Evolutionary conservation across 2,113 vertebrate species (phyloP).

Genomic region (Chrysemys picta): DNA sequence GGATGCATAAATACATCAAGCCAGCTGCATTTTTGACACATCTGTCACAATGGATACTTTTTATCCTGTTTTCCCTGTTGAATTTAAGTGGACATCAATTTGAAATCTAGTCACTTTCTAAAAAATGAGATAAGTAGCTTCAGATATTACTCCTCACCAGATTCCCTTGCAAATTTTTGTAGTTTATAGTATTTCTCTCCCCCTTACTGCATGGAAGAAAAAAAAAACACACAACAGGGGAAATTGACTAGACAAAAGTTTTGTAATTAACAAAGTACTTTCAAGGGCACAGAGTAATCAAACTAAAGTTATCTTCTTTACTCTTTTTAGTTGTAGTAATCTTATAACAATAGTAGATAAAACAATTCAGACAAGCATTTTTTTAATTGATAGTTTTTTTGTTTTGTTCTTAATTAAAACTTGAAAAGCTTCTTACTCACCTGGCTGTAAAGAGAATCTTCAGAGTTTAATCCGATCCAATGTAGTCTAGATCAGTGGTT

Average conservation of each 20-base stretch:
- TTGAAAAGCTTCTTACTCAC: not conserved
- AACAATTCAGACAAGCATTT: not conserved
- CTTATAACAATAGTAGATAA: too few species aligned
- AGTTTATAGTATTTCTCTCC: not conserved
- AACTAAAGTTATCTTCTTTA: not conserved
- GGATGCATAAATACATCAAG: not conserved
- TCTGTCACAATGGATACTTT: not conserved
- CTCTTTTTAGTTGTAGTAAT: not conserved
- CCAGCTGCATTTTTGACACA: not conserved
- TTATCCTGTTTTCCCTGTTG: not conserved
- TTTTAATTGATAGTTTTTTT: not conserved
- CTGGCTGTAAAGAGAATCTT: not conserved
- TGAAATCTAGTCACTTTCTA: not conserved
- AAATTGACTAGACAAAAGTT: not conserved
- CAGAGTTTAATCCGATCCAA: too few species aligned
- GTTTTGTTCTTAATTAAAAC: not conserved
- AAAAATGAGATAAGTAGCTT: not conserved
- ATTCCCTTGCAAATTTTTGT: not conserved
- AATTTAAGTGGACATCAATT: not conserved
- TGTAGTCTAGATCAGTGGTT: not conserved
- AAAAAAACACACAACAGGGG: not conserved
- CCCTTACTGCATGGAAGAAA: not conserved
- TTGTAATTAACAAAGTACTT: fast-evolving
- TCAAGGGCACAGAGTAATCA: not conserved
- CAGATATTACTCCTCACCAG: not conserved